Percentiles rank a stretch among this genome's conserved stretches.
These are phyloP conservation scores for Watsonalla cultraria DNA, from an alignment of 2,888 invertebrate species.

Conservation along the genomic window DNA sequence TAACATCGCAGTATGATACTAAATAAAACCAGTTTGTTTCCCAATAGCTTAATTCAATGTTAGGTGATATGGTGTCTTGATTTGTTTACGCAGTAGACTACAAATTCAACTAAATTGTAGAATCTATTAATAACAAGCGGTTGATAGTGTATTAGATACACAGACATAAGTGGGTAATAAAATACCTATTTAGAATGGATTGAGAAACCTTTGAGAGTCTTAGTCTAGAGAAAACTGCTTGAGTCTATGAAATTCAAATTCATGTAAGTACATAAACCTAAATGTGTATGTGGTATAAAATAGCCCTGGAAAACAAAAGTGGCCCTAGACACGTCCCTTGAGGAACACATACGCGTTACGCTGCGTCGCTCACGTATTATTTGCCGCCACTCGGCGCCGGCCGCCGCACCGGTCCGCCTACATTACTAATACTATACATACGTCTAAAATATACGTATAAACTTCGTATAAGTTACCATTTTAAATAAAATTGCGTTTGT, in stretches of 20 bases:
- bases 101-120: background rate
- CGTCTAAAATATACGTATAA: no score
- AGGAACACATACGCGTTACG: conserved; percentile 15
- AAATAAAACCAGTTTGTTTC: no score
- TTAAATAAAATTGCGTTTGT: background rate
- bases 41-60: no score
- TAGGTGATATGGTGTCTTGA: no score
- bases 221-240: no score
- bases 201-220: no score
- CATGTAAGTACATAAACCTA: no score
- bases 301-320: conserved; percentile 3
- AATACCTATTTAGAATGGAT: no score
- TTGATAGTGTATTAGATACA: no score
- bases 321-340: conserved; percentile 12
- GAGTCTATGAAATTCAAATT: no score
- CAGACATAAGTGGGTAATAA: background rate
- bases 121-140: background rate
- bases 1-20: no score
- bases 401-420: conserved; percentile 1
- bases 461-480: background rate
- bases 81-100: background rate
- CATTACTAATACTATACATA: background rate
- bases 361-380: conserved; percentile 27
- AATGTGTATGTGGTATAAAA: no score
- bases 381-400: conserved; percentile 11